phyloP scores from a whole-genome alignment of 92 coral and sea anemone genomes.

The Virgularia gustaviana region DNA sequence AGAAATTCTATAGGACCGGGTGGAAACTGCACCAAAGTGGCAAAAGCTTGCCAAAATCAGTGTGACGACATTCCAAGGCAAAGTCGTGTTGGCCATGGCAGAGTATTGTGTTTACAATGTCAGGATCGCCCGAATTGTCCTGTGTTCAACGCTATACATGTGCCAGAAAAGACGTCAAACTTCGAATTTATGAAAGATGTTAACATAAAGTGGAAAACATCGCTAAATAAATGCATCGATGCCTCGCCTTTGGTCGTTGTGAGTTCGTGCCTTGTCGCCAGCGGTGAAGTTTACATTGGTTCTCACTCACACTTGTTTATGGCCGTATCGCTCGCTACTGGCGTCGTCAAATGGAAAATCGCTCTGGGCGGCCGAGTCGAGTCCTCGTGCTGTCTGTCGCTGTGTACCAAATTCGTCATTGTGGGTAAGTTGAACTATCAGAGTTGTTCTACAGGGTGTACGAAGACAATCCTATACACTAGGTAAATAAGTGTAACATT shows the following conservation, averaged over 20 bases:
- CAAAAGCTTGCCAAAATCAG: background rate
- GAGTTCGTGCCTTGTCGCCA: slow-evolving; percentile 19
- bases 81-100: slow-evolving; percentile 58
- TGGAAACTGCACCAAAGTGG: background rate
- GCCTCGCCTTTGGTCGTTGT: slow-evolving; percentile 89
- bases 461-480: too few relatives aligned
- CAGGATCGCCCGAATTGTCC: background rate
- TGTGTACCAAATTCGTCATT: slow-evolving; percentile 61
- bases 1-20: background rate
- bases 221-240: slow-evolving; percentile 76
- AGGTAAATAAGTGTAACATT: too few relatives aligned
- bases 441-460: background rate
- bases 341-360: slow-evolving; percentile 69
- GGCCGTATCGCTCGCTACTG: slow-evolving; percentile 65
- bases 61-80: too few relatives aligned
- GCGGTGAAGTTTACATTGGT: slow-evolving; percentile 68
- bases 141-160: background rate
- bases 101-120: slow-evolving; percentile 49
- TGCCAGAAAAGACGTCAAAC: background rate
- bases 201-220: slow-evolving; percentile 55
- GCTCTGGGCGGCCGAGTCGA: slow-evolving; percentile 81
- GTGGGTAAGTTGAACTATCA: slow-evolving; percentile 63
- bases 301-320: slow-evolving; percentile 82
- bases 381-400: slow-evolving; percentile 81
- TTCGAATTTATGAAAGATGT: background rate